Evolutionary conservation across 2,113 vertebrate species (phyloP), one percentile per base, ranked within the genome.

Genomic region (Macquaria australasica): DNA sequence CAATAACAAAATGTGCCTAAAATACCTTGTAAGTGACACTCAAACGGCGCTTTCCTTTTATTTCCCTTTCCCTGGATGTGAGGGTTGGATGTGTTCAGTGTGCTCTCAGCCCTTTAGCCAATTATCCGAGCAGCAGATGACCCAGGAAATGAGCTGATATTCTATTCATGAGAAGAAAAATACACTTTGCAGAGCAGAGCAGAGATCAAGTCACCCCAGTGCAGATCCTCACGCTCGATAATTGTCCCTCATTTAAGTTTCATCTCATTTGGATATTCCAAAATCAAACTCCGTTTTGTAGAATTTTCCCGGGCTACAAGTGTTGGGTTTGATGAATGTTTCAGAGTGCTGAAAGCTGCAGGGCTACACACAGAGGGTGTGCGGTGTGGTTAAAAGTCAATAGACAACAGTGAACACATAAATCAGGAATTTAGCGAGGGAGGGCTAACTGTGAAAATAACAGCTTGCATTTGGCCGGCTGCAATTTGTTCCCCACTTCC

Each of bases 111-210:
- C 77, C 53, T 84, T 72, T 9, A 82, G 63, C 64, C 71, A 89
- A 91, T 92, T 89, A 89, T 68, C 60, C 71, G 2, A 51, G 74
- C 69, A 80, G 73, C 83, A 81, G 89, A 90, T 86, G 90, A 92
- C 90, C 91, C 87, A 90, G 90, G 91, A 91, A 91, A 93, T 91
- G 79, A 93, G 87, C 86, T 86, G 82, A 87, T 93, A 76, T 88
- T 83, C 84, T 86, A 90, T 90, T 93, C 91, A 92, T 86, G 85
- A 89, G 81, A 48, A 71, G 84, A 59, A 93, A 90, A 88, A 89
- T 84, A 83, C 83, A 80, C 80, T 92, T 93, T 77, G 81, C 85
- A 73, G 69, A 85, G 76, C 71, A 15, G 25, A 60, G 69, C 78
- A 53, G 81, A 77, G 81, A 90, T 87, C 87, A 68, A 69, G 81